Evolutionary conservation across 2,797 vertebrate species (phyloP).

Genomic region (Oryzias dopingdopingensis): DNA sequence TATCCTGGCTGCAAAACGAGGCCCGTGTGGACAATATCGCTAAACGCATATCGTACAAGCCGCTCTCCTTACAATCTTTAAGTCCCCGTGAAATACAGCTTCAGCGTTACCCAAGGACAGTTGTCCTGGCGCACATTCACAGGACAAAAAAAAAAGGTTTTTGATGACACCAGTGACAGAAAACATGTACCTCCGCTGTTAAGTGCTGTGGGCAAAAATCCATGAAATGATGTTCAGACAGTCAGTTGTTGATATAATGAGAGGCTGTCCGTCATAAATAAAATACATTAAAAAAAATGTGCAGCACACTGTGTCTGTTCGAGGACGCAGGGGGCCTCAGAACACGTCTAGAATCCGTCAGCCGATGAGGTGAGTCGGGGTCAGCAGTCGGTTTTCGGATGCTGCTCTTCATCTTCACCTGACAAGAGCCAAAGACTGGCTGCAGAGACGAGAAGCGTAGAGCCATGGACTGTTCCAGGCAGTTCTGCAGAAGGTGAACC

Average conservation of each 20-base stretch:
- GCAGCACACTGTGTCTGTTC: slow-evolving; percentile 48
- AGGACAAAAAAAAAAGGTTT: slow-evolving; percentile 24
- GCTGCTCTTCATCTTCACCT: slow-evolving; percentile 44
- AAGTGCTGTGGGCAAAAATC: slow-evolving; percentile 56
- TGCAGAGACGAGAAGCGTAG: slow-evolving; percentile 20
- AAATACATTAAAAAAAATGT: slow-evolving; percentile 52
- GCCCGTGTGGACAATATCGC: slow-evolving; percentile 49
- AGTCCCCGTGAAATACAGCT: slow-evolving; percentile 42
- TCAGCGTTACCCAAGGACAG: slow-evolving; percentile 31
- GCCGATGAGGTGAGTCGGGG: slow-evolving; percentile 60
- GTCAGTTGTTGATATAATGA: slow-evolving; percentile 49
- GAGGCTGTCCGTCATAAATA: slow-evolving; percentile 65
- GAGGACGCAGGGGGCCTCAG: slow-evolving; percentile 47
- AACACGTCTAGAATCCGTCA: slow-evolving; percentile 50
- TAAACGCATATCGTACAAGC: slow-evolving; percentile 47
- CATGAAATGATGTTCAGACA: slow-evolving; percentile 55
- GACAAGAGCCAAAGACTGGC: slow-evolving; percentile 28
- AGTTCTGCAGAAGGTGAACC: slow-evolving; percentile 33
- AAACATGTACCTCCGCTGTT: slow-evolving; percentile 58
- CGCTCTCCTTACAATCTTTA: slow-evolving; percentile 50
- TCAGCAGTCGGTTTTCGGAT: slow-evolving; percentile 63
- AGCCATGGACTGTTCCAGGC: slow-evolving; percentile 28
- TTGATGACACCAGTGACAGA: slow-evolving; percentile 39
- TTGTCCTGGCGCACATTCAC: slow-evolving; percentile 15
- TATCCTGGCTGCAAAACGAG: slow-evolving; percentile 36